Percentiles rank a stretch among this genome's conserved stretches.
Conservation (phyloP, 2,113 vertebrate genomes). For the Hippotragus niger region DNA sequence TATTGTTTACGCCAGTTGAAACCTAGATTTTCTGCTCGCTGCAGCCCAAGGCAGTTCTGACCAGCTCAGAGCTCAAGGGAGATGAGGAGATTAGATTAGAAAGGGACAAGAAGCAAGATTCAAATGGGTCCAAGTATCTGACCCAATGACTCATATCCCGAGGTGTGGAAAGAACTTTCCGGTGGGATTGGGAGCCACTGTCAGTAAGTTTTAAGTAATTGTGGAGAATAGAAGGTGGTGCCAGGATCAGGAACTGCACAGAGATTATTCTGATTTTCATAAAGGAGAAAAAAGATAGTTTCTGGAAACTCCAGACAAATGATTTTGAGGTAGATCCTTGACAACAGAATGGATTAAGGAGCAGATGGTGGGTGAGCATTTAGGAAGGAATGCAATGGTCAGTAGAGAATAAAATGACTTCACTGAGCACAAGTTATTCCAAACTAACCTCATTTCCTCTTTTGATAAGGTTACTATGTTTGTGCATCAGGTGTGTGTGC, state of each 20-base stretch:
- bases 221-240: slow-evolving; percentile 17
- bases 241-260: slow-evolving; percentile 31
- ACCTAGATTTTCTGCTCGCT: not conserved
- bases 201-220: slow-evolving; percentile 26
- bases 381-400: slow-evolving; percentile 68
- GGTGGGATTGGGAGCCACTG: not conserved
- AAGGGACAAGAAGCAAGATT: not conserved
- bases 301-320: slow-evolving; percentile 43
- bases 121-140: not conserved
- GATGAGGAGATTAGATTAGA: slow-evolving; percentile 39
- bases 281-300: slow-evolving; percentile 20
- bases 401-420: slow-evolving; percentile 65
- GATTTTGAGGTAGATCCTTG: slow-evolving; percentile 53
- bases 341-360: slow-evolving; percentile 54
- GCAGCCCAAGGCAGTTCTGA: not conserved
- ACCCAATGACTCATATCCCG: slow-evolving; percentile 44
- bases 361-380: slow-evolving; percentile 68
- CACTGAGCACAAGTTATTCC: slow-evolving; percentile 51
- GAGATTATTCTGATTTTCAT: slow-evolving; percentile 43
- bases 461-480: slow-evolving; percentile 65
- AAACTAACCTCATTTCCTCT: slow-evolving; percentile 69
- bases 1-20: not conserved
- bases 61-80: slow-evolving; percentile 15
- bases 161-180: slow-evolving; percentile 49
- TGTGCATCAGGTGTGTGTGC: slow-evolving; percentile 48